Evolutionary conservation across 2,797 vertebrate species (phyloP).

Genomic region (Pangasius djambal): DNA sequence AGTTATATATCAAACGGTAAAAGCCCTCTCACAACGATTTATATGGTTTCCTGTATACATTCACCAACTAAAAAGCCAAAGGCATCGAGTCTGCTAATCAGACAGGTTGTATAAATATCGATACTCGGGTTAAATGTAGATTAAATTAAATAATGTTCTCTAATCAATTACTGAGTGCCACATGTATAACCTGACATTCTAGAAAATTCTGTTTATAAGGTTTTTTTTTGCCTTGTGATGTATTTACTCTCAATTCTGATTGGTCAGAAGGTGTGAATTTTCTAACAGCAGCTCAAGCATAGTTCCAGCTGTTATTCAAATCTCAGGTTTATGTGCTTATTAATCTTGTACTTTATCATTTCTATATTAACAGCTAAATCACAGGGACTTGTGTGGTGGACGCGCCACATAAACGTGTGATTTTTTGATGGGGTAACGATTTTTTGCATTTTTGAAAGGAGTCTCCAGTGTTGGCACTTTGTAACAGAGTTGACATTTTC

Average conservation of each 20-base stretch:
- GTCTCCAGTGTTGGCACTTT: not conserved
- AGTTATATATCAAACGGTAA: constrained; percentile 1
- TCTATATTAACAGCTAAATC: not conserved
- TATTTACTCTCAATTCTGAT: not conserved
- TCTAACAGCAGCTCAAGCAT: not conserved
- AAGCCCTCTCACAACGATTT: not conserved
- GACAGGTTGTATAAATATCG: not conserved
- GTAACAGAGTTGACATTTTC: not conserved
- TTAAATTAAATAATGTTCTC: not conserved
- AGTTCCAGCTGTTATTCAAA: not conserved
- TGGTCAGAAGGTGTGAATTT: not conserved
- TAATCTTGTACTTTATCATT: not conserved
- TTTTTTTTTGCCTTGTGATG: not conserved
- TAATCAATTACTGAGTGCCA: not conserved
- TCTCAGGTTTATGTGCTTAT: not conserved
- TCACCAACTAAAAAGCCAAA: not conserved
- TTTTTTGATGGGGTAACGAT: not conserved
- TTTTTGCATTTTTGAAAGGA: not conserved
- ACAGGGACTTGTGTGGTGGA: not conserved
- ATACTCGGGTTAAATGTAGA: not conserved
- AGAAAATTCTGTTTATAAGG: not conserved
- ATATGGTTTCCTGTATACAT: not conserved
- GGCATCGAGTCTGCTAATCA: not conserved
- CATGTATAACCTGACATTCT: not conserved
- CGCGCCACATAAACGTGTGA: not conserved